Evolutionary conservation across 2,797 vertebrate species (phyloP).

Genomic region (Microctenopoma stevenorrisi): DNA sequence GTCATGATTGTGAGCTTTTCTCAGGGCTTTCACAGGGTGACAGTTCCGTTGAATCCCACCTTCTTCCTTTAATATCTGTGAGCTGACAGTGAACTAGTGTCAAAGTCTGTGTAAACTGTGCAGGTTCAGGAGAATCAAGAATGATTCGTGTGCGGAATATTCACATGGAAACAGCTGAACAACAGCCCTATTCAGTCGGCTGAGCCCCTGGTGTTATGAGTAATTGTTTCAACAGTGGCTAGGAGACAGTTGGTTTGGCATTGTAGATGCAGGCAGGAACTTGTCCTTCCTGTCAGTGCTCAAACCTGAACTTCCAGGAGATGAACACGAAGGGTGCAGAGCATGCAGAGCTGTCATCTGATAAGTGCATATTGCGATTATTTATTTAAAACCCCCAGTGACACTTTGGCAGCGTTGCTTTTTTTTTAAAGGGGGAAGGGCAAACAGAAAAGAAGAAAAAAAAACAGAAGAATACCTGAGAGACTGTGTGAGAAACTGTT

Average conservation of each 20-base stretch:
- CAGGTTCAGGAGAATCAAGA: conserved; percentile 39
- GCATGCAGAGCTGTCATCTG: conserved; percentile 59
- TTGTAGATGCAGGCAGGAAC: conserved; percentile 69
- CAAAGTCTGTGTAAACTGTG: conserved; percentile 36
- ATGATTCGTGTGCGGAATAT: conserved; percentile 56
- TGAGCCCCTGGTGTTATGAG: conserved; percentile 60
- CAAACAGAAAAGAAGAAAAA: conserved; percentile 28
- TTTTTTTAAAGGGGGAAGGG: conserved; percentile 50
- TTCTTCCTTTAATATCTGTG: conserved; percentile 27
- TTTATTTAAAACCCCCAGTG: conserved; percentile 76
- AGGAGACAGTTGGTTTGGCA: conserved; percentile 64
- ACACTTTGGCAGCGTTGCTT: conserved; percentile 60
- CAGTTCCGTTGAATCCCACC: conserved; percentile 23
- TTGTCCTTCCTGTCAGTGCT: conserved; percentile 70
- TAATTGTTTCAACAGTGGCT: conserved; percentile 65
- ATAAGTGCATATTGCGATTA: conserved; percentile 73
- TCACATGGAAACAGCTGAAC: conserved; percentile 67
- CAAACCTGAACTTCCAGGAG: conserved; percentile 69
- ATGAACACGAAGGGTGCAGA: conserved; percentile 26
- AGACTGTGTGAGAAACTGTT: conserved; percentile 37
- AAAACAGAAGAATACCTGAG: conserved; percentile 12
- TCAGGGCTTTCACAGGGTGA: conserved; percentile 18
- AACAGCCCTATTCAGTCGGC: conserved; percentile 71
- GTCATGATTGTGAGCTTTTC: conserved; percentile 37
- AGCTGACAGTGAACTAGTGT: conserved; percentile 45